phyloP scores from a whole-genome alignment of 1,140 invertebrate genomes.

The Drosophila equinoxialis region DNA sequence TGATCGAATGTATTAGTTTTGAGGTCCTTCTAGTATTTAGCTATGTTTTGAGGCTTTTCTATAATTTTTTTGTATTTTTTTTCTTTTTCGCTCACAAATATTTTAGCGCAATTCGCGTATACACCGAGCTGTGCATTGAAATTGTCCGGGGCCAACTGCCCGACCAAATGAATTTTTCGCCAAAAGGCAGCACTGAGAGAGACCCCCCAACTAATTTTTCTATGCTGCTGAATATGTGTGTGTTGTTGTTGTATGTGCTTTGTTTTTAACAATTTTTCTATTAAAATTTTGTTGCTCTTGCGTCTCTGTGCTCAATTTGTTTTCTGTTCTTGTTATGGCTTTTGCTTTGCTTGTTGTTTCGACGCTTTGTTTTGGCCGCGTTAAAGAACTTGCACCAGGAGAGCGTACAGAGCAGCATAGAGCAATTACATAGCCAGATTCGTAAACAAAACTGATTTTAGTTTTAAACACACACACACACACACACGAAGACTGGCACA shows the following conservation, averaged over 20 bases:
- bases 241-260: slow-evolving; percentile 6
- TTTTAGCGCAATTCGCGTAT: slow-evolving; percentile 56
- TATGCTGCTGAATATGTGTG: slow-evolving; percentile 39
- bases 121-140: slow-evolving; percentile 72
- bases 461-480: slow-evolving; percentile 52
- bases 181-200: slow-evolving; percentile 34
- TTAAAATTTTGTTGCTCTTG: slow-evolving; percentile 44
- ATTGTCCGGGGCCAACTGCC: slow-evolving; percentile 77
- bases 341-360: slow-evolving; percentile 20
- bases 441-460: slow-evolving; percentile 63
- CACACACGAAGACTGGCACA: no score
- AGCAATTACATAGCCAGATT: slow-evolving; percentile 31
- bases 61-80: slow-evolving; percentile 12
- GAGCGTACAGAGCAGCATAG: background rate
- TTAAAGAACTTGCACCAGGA: slow-evolving; percentile 66
- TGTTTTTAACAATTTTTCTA: slow-evolving; percentile 63
- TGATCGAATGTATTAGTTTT: slow-evolving; percentile 35
- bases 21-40: background rate
- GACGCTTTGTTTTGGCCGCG: slow-evolving; percentile 36
- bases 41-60: slow-evolving; percentile 17
- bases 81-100: slow-evolving; percentile 35
- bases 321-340: slow-evolving; percentile 22
- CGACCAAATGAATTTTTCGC: slow-evolving; percentile 59
- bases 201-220: slow-evolving; percentile 48
- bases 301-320: slow-evolving; percentile 27